Base-by-base conservation (phyloP, 2,888 invertebrate genomes). In the Deilephila porcellus region DNA sequence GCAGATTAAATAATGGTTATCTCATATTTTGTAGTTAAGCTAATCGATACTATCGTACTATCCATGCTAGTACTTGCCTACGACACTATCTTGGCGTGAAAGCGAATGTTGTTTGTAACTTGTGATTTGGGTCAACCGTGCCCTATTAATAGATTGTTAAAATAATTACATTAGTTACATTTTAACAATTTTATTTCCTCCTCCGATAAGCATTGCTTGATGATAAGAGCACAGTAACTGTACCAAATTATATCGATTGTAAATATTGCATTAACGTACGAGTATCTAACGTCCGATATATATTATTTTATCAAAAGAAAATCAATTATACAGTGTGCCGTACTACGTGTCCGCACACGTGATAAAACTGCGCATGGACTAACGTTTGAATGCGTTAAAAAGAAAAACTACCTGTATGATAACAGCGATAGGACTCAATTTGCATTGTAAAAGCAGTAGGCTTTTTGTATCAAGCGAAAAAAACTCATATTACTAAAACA, bases 241-340 rank as follows among this genome's bases (percentile, higher is more conserved):
- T 56, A 19, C 56, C 56, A 62, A 62, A 62, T 62, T 17, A 34
- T 19, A 62, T 62, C 29, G 32, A 62, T 1, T 29, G 4, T 32
- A 32, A 29, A 34, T 63, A 34, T 34, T 63, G 34, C 34, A 34
- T 37, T 63, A 67, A 14, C 45, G 11, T 20, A 45, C 45, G 52
- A 14, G 34, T 34, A n/a, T 37, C 45, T 37, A 60, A 60, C 29
- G 29, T 29, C 14, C 45, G 71, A 45, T 60, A 45, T 60, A 67
- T 71, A 77, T 79, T 78, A 77, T 75, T 81, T 82, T 81, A 82
- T 80, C 81, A 80, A 81, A 80, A 81, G 80, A 79, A 82, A 83
- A 83, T 83, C 80, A 80, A 83, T 83, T 83, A 83, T 77, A 80
- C 77, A 79, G 77, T 73, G 34, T 76, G 74, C 70, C 78, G 74